These are phyloP conservation scores for Muscidifurax raptorellus DNA, from an alignment of 1,140 invertebrate genomes.

Conservation along the genomic window DNA sequence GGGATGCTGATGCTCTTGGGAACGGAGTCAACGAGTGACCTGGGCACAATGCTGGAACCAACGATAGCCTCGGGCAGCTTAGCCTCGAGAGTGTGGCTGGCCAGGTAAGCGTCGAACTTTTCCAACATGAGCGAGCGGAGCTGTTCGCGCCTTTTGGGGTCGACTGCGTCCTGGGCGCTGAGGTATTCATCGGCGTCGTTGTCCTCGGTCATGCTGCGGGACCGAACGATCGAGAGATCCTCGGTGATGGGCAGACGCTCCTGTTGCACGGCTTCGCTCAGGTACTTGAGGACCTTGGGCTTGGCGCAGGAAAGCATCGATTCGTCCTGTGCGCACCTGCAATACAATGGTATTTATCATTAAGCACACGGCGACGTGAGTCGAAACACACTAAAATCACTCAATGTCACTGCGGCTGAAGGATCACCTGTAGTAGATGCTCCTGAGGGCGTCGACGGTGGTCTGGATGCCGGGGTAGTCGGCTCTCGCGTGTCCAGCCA, in stretches of 20 bases:
- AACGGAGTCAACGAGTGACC: constrained; percentile 80
- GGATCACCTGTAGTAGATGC: constrained; percentile 71
- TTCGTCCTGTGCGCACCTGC: constrained; percentile 69
- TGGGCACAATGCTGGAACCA: constrained; percentile 77
- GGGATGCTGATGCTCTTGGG: constrained; percentile 82
- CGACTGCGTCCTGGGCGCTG: constrained; percentile 57
- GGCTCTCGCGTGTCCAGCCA: constrained; percentile 53
- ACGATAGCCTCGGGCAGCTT: constrained; percentile 73
- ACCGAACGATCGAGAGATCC: constrained; percentile 82
- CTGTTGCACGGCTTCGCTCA: constrained; percentile 80
- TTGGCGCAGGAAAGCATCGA: constrained; percentile 80
- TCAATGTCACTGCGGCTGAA: background rate
- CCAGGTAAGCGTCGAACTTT: constrained; percentile 72
- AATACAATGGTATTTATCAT: constrained; percentile 24
- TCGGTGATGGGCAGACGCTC: constrained; percentile 84
- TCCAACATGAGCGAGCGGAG: constrained; percentile 72
- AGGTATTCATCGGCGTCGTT: constrained; percentile 65
- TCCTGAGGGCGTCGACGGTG: constrained; percentile 65
- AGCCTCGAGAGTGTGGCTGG: constrained; percentile 71
- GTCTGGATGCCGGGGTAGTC: constrained; percentile 62
- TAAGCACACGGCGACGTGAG: background rate
- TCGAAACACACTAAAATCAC: background rate
- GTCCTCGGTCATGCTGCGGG: constrained; percentile 76
- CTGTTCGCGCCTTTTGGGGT: constrained; percentile 65
- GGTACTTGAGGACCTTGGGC: constrained; percentile 84